A percentile compares a stretch with the other conserved stretches of the same genome.
Evolutionary conservation across 2,113 vertebrate genomes (phyloP).

Genomic region (Eurypyga helias): DNA sequence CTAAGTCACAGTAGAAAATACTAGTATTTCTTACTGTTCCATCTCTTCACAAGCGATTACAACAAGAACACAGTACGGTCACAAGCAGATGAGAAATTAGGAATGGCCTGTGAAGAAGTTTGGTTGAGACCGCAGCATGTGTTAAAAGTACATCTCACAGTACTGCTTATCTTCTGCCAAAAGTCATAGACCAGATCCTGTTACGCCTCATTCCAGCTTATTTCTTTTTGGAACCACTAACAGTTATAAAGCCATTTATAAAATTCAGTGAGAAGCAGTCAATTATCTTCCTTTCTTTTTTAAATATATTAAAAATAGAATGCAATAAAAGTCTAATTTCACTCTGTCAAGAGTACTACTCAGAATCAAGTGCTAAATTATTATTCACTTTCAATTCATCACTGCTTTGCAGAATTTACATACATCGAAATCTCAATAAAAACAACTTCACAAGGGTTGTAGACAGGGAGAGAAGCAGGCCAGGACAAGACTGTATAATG

Average conservation of each 20-base stretch:
- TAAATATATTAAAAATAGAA: constrained; percentile 37
- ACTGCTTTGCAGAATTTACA: constrained; percentile 13
- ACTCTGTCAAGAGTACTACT: constrained; percentile 26
- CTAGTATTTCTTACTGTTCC: not conserved
- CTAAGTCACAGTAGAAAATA: not conserved
- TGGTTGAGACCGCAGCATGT: not conserved
- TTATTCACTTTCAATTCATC: constrained; percentile 46
- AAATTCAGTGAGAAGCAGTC: constrained; percentile 7
- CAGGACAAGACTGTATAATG: not conserved
- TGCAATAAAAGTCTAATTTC: not conserved
- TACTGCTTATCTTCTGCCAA: not conserved
- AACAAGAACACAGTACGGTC: not conserved
- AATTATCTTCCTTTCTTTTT: constrained; percentile 36
- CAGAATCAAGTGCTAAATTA: constrained; percentile 53
- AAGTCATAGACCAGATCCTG: not conserved
- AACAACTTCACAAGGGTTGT: not conserved
- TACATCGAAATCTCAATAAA: not conserved
- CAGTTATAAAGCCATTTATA: constrained; percentile 1
- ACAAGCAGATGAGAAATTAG: not conserved
- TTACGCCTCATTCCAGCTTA: not conserved
- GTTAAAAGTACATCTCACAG: not conserved
- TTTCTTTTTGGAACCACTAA: not conserved
- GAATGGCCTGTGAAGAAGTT: not conserved
- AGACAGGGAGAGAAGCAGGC: not conserved
- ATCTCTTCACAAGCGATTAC: not conserved